Conservation (phyloP, 2,113 vertebrate species). For the Capreolus pygargus region DNA sequence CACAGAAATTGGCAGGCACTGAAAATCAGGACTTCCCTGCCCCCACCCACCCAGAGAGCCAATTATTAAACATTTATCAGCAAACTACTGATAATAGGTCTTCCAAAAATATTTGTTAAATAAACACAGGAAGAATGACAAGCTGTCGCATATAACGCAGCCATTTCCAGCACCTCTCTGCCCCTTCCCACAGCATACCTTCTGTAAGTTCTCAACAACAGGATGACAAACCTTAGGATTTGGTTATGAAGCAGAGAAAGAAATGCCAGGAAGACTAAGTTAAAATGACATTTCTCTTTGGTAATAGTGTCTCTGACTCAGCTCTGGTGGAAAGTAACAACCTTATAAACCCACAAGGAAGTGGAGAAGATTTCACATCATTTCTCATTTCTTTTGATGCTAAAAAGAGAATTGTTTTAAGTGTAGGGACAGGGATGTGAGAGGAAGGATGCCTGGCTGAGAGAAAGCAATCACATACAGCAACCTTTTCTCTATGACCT, state of each 20-base stretch:
- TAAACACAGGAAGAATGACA: not conserved
- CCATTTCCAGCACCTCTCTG: not conserved
- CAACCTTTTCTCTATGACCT: not conserved
- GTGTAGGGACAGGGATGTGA: not conserved
- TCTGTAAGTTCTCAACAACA: not conserved
- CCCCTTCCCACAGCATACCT: not conserved
- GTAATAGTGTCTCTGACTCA: conserved; percentile 64
- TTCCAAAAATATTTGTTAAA: not conserved
- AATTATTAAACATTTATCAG: not conserved
- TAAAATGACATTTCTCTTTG: conserved; percentile 59
- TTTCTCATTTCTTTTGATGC: conserved; percentile 63
- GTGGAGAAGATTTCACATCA: conserved; percentile 56
- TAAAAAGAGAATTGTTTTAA: conserved; percentile 25
- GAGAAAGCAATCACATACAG: not conserved
- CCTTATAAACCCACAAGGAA: conserved; percentile 61
- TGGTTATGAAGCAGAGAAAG: not conserved
- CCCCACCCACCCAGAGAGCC: not conserved
- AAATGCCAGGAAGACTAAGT: conserved; percentile 43
- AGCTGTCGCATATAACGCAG: too few relatives aligned
- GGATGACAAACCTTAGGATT: not conserved
- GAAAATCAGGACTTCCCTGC: not conserved
- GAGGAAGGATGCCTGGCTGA: not conserved
- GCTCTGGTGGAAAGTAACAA: conserved; percentile 66
- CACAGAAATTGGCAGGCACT: not conserved
- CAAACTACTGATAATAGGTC: not conserved